These are phyloP conservation scores for Lagopus muta DNA, from an alignment of 2,113 vertebrate genomes.

Conservation along the genomic window DNA sequence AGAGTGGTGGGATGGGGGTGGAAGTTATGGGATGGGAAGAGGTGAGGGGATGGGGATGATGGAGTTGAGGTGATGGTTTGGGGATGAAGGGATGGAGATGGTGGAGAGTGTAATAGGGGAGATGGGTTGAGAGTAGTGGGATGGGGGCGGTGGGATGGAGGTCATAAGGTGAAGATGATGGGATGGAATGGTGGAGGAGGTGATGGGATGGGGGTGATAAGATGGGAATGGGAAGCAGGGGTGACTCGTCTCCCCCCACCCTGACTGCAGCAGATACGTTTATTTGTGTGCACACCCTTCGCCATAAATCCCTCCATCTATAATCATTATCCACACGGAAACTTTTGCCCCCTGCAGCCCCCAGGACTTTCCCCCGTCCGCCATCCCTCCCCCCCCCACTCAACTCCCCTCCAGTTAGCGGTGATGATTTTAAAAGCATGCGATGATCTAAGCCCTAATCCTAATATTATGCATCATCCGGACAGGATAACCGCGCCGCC, in stretches of 20 bases:
- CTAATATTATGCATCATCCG: constrained; percentile 68
- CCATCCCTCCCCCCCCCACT: too few relatives aligned
- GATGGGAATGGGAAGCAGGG: neutral
- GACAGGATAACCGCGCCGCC: constrained; percentile 70
- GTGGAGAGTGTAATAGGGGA: too few relatives aligned
- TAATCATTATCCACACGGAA: constrained; percentile 64
- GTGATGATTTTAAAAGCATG: constrained; percentile 78
- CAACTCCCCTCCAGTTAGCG: constrained; percentile 15
- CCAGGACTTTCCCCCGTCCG: neutral
- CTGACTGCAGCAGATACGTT: neutral
- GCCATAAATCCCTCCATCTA: constrained; percentile 32
- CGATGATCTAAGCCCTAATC: constrained; percentile 64
- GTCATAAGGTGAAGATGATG: too few relatives aligned
- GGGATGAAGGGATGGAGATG: too few relatives aligned
- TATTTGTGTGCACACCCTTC: neutral
- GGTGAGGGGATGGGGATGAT: too few relatives aligned
- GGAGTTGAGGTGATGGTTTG: too few relatives aligned
- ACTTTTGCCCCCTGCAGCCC: constrained; percentile 33
- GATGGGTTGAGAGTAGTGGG: neutral
- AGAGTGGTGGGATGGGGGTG: too few relatives aligned
- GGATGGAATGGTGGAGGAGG: too few relatives aligned
- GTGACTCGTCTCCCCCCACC: neutral
- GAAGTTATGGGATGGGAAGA: too few relatives aligned
- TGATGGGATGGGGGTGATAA: neutral
- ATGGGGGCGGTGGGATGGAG: neutral